A percentile compares a stretch with the other conserved stretches of the same genome.
Conservation (phyloP, 2,113 vertebrate genomes). For the Perca schrenkii region DNA sequence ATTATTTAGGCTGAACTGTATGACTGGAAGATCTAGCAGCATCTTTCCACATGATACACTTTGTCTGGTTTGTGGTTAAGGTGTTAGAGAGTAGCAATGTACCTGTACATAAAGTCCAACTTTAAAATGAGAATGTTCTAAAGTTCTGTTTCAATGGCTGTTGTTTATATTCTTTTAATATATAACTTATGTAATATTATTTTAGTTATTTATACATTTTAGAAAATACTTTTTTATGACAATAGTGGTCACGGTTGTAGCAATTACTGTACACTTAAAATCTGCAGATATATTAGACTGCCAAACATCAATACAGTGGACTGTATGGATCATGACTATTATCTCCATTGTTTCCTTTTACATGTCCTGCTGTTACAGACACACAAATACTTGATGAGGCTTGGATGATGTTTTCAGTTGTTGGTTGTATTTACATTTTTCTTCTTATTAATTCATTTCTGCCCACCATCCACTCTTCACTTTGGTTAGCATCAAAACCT, state of each 20-base stretch:
- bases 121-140: conserved; percentile 57
- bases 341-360: conserved; percentile 48
- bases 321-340: conserved; percentile 62
- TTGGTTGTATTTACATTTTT: conserved; percentile 21
- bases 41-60: conserved; percentile 73
- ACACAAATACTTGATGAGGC: conserved; percentile 14
- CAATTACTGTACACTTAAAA: conserved; percentile 66
- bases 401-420: conserved; percentile 29
- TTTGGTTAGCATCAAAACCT: conserved; percentile 56
- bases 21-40: conserved; percentile 57
- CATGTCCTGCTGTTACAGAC: conserved; percentile 38
- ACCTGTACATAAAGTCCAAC: conserved; percentile 76
- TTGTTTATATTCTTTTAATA: conserved; percentile 75
- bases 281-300: conserved; percentile 61
- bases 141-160: conserved; percentile 73
- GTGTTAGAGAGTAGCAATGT: conserved; percentile 80
- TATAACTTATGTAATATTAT: conserved; percentile 62
- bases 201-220: conserved; percentile 79
- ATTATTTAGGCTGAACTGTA: conserved; percentile 49
- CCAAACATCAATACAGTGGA: conserved; percentile 51
- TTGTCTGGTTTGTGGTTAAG: conserved; percentile 76
- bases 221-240: conserved; percentile 71
- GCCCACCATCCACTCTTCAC: conserved; percentile 32
- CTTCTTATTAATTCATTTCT: conserved; percentile 33
- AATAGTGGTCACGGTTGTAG: conserved; percentile 76